A percentile compares a stretch with the other conserved stretches of the same genome.
phyloP scores from a whole-genome alignment of 2,797 vertebrate species.

The Serranus cabrilla region DNA sequence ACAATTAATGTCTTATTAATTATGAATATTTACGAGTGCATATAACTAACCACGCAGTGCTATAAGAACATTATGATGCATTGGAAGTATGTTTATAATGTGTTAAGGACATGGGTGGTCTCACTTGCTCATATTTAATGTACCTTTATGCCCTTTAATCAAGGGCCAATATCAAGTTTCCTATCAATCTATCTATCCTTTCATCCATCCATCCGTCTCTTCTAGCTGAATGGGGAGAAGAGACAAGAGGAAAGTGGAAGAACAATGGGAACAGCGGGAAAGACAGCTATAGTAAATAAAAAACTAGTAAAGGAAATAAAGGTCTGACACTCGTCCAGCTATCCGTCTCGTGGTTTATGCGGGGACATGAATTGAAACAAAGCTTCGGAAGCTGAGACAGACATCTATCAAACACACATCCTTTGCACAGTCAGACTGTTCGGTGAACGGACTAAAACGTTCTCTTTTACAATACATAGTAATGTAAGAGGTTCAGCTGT shows the following conservation, averaged over 20 bases:
- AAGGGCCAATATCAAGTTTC: constrained; percentile 4
- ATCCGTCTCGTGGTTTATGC: constrained; percentile 23
- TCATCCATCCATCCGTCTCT: background rate
- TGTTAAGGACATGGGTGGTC: no score
- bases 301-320: background rate
- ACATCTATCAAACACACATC: constrained; percentile 58
- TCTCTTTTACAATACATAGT: constrained; percentile 43
- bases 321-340: constrained; percentile 9
- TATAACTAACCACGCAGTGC: no score
- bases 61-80: no score
- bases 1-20: no score
- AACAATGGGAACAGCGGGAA: background rate
- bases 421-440: constrained; percentile 23
- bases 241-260: background rate
- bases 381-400: constrained; percentile 41
- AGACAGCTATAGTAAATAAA: background rate
- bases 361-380: constrained; percentile 52
- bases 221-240: background rate
- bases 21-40: no score
- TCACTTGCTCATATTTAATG: constrained; percentile 10
- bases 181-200: constrained; percentile 2
- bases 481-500: constrained; percentile 30
- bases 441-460: background rate
- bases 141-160: constrained; percentile 21
- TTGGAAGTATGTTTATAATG: no score